Base-by-base conservation (phyloP, 2,888 invertebrate species). In the Pollenia labialis region DNA sequence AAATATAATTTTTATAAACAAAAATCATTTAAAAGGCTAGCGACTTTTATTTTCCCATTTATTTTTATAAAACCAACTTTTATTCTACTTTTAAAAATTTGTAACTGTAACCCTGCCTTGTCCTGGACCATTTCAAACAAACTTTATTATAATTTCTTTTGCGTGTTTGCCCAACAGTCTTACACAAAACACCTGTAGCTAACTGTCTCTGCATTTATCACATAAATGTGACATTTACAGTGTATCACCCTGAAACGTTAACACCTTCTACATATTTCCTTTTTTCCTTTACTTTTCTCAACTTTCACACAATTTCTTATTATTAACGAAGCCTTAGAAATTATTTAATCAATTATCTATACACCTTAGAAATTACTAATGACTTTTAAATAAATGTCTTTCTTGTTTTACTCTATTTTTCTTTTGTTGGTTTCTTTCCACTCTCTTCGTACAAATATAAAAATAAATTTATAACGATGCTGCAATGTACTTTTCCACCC, bases 341-440 rank as follows among this genome's bases (percentile, higher is more conserved):
- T 74, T 81, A 81, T 87, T 77, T 81, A 77, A 84, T 87, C 68
- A 84, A 84, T 87, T 87, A 87, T 84, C 74, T 76, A 48, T 77
- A 62, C 54, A 77, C 68, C 68, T 84, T 69, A 74, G 52, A 66
- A 84, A 81, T 81, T 77, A 77, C 81, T 81, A 87, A 87, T 74
- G 87, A 87, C 68, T 84, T 81, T 81, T 64, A 75, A 80, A 85
- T 74, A 80, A 80, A 69, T 85, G 60, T 62, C 44, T 71, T 50
- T 32, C 14, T 62, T 69, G 8, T 23, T 74, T 0, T 68, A n/a
- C 32, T 32, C 32, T 32, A 32, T 32, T 54, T 46, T 72, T 62
- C 52, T 69, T 74, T 23, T 71, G 40, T 56, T 32, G 60, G 10
- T 42, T 44, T 69, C 4, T 16, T 60, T 10, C 64, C 2, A 42